Base-by-base conservation (phyloP, 1,140 invertebrate genomes). In the Aphidius ervi region DNA sequence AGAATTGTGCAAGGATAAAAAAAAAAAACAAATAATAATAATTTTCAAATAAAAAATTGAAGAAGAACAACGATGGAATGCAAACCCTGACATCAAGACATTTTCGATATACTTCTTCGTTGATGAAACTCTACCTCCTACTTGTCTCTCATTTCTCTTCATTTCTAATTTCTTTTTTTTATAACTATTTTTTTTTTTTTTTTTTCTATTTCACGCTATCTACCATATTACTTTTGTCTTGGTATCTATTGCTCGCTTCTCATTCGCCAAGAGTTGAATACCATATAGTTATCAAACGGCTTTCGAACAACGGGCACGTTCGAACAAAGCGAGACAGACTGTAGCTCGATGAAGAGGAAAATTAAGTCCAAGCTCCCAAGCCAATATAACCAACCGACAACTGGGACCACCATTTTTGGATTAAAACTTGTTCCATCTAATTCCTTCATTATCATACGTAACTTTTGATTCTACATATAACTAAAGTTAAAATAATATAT, bases 291-390 rank as follows among this genome's bases (percentile, higher is more conserved):
- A n/a, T 39, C 39, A 54, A 9, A 46, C 39, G 9, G 46, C n/a
- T 52, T 62, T 46, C 16, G 23, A 57, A 62, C 53, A 61, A 61
- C 60, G 23, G 46, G 59, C 59, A 61, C 54, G 59, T 61, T 55
- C 42, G 20, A 53, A 53, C 46, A 45, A 54, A 61, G 54, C 47
- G 9, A 47, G 54, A 56, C 52, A 54, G 52, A 31, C 10, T 9
- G 53, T 56, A 48, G 46, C 52, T 52, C 55, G 48, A 53, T 62
- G 45, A 46, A 57, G 46, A 57, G 55, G 60, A 62, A 57, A 62
- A 62, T 62, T 56, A 62, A 48, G 53, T 61, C 59, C 43, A 42
- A 49, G 9, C 42, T 31, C 55, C 41, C 52, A 16, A 10, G 37
- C 45, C 42, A 47, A 20, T 55, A 55, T 48, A 43, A 31, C 23